Percentiles rank a stretch among this genome's conserved stretches.
phyloP scores from a whole-genome alignment of 1,140 invertebrate genomes.

The Polypedilum pembai region DNA sequence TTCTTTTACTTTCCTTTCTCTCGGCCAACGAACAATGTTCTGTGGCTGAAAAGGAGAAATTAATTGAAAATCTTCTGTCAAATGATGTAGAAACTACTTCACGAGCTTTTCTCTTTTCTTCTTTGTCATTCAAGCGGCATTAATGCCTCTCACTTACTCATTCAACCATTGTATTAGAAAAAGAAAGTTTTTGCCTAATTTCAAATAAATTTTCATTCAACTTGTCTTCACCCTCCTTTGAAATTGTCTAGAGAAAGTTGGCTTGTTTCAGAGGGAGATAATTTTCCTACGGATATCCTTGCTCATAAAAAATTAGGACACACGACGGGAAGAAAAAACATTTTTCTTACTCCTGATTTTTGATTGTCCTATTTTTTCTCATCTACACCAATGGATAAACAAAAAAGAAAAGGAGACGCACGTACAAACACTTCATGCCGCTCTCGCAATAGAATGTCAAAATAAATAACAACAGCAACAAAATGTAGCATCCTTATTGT shows the following conservation, averaged over 20 bases:
- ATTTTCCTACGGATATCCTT: background rate
- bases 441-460: background rate
- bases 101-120: background rate
- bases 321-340: background rate
- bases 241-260: background rate
- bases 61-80: conserved; percentile 12
- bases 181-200: background rate
- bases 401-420: background rate
- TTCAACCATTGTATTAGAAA: background rate
- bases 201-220: too few relatives aligned
- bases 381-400: background rate
- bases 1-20: too few relatives aligned
- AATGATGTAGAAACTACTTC: background rate
- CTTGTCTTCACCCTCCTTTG: background rate
- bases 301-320: conserved; percentile 7
- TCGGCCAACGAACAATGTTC: too few relatives aligned
- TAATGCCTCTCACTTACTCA: background rate
- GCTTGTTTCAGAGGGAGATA: background rate
- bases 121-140: background rate
- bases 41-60: background rate
- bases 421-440: background rate
- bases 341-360: conserved; percentile 4
- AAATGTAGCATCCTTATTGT: background rate
- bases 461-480: background rate
- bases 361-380: background rate